Evolutionary conservation across 1,140 invertebrate genomes (phyloP).

Genomic region (Zophobas atratus): DNA sequence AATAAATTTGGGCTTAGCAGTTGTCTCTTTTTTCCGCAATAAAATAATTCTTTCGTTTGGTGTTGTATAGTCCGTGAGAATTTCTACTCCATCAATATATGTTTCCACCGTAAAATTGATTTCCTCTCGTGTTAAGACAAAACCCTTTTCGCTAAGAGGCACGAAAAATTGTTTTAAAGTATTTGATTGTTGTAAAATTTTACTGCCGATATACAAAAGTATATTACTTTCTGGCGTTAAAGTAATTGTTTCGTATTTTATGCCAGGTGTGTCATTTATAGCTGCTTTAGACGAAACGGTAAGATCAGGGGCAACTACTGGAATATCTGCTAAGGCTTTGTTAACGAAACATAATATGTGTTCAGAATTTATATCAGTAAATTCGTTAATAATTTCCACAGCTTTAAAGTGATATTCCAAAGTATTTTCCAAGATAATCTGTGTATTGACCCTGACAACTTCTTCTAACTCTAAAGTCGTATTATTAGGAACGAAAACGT

Average conservation of each 20-base stretch:
- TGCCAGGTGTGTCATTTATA: not conserved
- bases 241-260: not conserved
- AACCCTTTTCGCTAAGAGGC: constrained; percentile 54
- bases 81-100: not conserved
- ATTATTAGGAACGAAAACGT: no score
- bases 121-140: constrained; percentile 70
- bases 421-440: no score
- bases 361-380: no score
- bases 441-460: no score
- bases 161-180: constrained; percentile 59
- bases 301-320: constrained; percentile 63
- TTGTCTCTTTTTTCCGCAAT: not conserved
- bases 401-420: no score
- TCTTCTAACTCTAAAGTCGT: no score
- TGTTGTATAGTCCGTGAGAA: not conserved
- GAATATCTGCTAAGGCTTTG: no score
- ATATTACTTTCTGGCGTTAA: constrained; percentile 14
- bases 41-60: not conserved
- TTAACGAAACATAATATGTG: no score
- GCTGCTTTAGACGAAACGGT: constrained; percentile 67
- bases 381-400: no score
- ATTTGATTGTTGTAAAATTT: constrained; percentile 41
- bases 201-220: not conserved
- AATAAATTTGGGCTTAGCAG: not conserved
- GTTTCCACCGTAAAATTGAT: constrained; percentile 53